phyloP scores from a whole-genome alignment of 1,140 invertebrate species.

The Zelostemma sp. region DNA sequence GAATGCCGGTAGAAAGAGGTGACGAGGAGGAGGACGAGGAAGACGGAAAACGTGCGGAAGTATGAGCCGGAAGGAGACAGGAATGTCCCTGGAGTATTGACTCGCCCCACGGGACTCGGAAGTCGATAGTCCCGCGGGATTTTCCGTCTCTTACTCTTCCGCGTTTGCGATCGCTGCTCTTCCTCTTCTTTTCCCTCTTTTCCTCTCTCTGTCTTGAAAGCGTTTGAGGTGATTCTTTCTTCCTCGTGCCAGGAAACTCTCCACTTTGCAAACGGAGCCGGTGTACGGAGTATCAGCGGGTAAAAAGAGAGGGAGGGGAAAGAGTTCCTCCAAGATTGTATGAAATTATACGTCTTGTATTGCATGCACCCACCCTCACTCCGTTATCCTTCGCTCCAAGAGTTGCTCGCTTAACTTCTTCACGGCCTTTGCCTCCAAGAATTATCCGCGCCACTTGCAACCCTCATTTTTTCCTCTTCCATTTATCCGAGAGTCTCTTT shows the following conservation, averaged over 20 bases:
- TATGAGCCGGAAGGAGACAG: conserved; percentile 36
- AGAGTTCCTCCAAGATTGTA: conserved; percentile 55
- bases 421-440: conserved; percentile 38
- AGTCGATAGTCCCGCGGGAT: conserved; percentile 70
- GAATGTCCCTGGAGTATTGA: conserved; percentile 68
- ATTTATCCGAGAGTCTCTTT: conserved; percentile 20
- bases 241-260: conserved; percentile 1
- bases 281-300: conserved; percentile 12
- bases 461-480: conserved; percentile 53
- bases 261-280: conserved; percentile 1
- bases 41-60: conserved; percentile 32
- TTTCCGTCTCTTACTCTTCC: conserved; percentile 48
- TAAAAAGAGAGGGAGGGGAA: conserved; percentile 6
- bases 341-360: conserved; percentile 62
- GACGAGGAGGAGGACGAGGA: conserved; percentile 51
- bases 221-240: conserved; percentile 7
- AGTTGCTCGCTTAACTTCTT: conserved; percentile 36
- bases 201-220: conserved; percentile 17
- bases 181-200: conserved; percentile 23
- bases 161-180: conserved; percentile 23
- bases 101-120: conserved; percentile 68
- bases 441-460: conserved; percentile 59
- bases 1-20: conserved; percentile 58
- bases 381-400: conserved; percentile 10
- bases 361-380: conserved; percentile 38